These are phyloP conservation scores for Lepidocyrtinus sp. DNA, from an alignment of 2,888 invertebrate species.

Conservation along the genomic window DNA sequence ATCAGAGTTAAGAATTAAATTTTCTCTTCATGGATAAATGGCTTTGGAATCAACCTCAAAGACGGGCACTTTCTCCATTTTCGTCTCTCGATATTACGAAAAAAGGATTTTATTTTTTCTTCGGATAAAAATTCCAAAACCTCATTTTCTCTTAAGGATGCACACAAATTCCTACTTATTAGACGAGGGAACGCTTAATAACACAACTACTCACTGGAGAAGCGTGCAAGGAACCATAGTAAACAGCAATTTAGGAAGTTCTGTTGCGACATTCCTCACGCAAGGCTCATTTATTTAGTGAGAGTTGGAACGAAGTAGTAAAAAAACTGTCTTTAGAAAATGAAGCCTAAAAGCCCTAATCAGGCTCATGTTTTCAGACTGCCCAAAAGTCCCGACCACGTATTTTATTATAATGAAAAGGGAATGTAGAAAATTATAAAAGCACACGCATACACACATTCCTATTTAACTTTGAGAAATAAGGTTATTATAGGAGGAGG, in stretches of 20 bases:
- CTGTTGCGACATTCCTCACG: slow-evolving; percentile 44
- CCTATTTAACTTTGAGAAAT: background rate
- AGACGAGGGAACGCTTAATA: background rate
- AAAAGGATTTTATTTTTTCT: background rate
- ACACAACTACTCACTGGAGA: background rate
- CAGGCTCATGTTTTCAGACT: slow-evolving; percentile 20
- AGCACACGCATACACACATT: slow-evolving; percentile 21
- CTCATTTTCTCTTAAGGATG: slow-evolving; percentile 19
- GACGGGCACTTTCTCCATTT: background rate
- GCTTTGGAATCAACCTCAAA: slow-evolving; percentile 16
- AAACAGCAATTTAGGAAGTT: slow-evolving; percentile 39
- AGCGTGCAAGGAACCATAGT: slow-evolving; percentile 1
- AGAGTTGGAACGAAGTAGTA: slow-evolving; percentile 23
- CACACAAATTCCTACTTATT: background rate
- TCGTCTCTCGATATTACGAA: background rate
- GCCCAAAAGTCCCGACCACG: background rate
- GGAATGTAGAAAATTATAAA: slow-evolving; percentile 25
- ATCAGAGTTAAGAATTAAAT: too few relatives aligned
- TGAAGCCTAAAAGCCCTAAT: slow-evolving; percentile 32
- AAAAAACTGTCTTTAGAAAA: slow-evolving; percentile 31
- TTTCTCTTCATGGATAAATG: slow-evolving; percentile 10
- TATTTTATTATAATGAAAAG: slow-evolving; percentile 27
- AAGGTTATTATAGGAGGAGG: background rate
- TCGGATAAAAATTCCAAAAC: slow-evolving; percentile 11
- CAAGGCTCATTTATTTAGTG: slow-evolving; percentile 53